These are phyloP conservation scores for Lethenteron reissneri DNA, from an alignment of 2,113 vertebrate species.

Conservation along the genomic window DNA sequence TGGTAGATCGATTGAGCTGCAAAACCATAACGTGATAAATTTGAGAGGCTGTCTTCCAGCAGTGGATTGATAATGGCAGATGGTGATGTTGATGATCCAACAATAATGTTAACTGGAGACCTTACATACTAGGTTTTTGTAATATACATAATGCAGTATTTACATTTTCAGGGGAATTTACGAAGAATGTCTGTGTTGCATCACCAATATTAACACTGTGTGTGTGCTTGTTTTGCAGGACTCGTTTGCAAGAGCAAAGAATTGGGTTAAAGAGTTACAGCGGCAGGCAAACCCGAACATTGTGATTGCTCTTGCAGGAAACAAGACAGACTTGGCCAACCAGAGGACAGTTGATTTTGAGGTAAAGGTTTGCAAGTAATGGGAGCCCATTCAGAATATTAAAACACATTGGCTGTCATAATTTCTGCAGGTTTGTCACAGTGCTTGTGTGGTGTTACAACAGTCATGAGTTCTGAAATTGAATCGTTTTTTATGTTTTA, in stretches of 20 bases:
- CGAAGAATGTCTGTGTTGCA: too few relatives aligned
- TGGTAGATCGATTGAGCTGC: too few relatives aligned
- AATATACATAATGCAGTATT: too few relatives aligned
- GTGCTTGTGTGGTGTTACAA: neutral
- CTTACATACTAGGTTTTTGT: too few relatives aligned
- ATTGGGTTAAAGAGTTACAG: constrained; percentile 98
- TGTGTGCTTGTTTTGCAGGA: constrained; percentile 40
- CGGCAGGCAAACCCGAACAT: constrained; percentile 98
- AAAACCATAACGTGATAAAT: too few relatives aligned
- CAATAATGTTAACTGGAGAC: too few relatives aligned
- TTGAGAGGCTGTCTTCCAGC: too few relatives aligned
- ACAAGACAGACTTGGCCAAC: constrained; percentile 86
- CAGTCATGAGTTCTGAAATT: neutral
- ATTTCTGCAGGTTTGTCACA: neutral
- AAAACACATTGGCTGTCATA: constrained; percentile 1
- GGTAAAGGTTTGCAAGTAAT: constrained; percentile 30
- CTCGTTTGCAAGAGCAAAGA: constrained; percentile 93
- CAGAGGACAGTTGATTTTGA: constrained; percentile 94
- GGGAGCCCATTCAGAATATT: neutral
- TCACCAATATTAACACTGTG: too few relatives aligned
- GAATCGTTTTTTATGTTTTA: constrained; percentile 7
- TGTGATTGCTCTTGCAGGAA: constrained; percentile 96
- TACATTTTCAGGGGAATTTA: too few relatives aligned
- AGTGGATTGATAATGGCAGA: too few relatives aligned
- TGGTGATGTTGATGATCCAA: too few relatives aligned